Conservation (phyloP, 2,888 invertebrate species). For the Odontomyia ornata region DNA sequence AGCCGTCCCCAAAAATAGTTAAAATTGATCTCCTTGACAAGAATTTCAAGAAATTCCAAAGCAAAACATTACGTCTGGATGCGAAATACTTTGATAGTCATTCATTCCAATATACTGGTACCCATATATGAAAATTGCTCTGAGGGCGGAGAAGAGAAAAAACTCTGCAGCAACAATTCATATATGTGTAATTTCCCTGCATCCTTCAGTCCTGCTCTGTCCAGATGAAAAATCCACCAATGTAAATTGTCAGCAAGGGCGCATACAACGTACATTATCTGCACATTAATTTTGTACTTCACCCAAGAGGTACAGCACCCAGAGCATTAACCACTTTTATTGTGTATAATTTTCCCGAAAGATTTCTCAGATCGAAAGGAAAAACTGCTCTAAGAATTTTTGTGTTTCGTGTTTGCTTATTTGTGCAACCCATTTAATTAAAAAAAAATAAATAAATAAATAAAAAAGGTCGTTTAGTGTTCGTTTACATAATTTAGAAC, state of each 20-base stretch:
- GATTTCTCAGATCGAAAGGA: too few species aligned
- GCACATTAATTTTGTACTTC: constrained; percentile 19
- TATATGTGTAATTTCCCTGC: constrained; percentile 49
- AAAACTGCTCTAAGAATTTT: too few species aligned
- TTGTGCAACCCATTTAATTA: too few species aligned
- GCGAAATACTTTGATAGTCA: constrained; percentile 7
- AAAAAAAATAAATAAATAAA: too few species aligned
- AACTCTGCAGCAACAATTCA: constrained; percentile 42
- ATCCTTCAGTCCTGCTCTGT: not conserved
- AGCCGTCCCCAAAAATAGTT: not conserved
- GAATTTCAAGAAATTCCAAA: constrained; percentile 37
- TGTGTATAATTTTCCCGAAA: too few species aligned
- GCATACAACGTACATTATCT: constrained; percentile 38
- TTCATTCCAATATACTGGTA: too few species aligned
- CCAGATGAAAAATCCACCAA: constrained; percentile 34
- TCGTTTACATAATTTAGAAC: too few species aligned
- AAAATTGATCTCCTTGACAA: constrained; percentile 16
- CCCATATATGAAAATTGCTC: too few species aligned
- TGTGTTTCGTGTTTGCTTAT: too few species aligned
- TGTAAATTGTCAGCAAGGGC: constrained; percentile 47
- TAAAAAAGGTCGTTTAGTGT: too few species aligned
- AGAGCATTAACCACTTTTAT: too few species aligned
- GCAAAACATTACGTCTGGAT: constrained; percentile 28
- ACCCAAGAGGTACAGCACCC: too few species aligned
- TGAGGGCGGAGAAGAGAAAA: not conserved